Evolutionary conservation across 2,888 invertebrate genomes (phyloP), one percentile per base, ranked within the genome.

Genomic region (Cremastobaeus sp.): DNA sequence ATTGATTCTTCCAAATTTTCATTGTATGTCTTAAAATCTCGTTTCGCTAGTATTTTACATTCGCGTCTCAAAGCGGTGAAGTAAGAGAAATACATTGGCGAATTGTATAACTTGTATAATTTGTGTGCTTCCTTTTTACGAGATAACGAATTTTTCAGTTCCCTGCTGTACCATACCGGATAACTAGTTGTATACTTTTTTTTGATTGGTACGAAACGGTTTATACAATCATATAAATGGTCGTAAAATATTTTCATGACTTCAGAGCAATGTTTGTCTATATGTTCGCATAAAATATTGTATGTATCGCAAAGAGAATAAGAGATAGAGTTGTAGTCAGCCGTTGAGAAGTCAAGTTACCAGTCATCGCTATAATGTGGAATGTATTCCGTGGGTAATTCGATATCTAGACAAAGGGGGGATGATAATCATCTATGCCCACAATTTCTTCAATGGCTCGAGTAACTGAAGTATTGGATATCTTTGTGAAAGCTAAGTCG

Each of bases 381-480:
- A n/a, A n/a, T n/a, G n/a, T n/a, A n/a, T n/a, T n/a, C n/a, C n/a
- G n/a, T n/a, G n/a, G n/a, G n/a, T n/a, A n/a, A n/a, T n/a, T n/a
- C n/a, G n/a, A n/a, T n/a, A n/a, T n/a, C n/a, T n/a, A n/a, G n/a
- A n/a, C n/a, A n/a, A n/a, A n/a, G n/a, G 37, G 1, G 2, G 37
- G 37, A 8, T 43, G 25, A 12, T 43, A 20, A 21, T 20, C 17
- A 17, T 37, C 17, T 3, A 15, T 17, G 9, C 8, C 8, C 17
- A 37, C 37, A 37, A 37, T 37, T 34, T 34, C 12, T 12, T 12
- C 12, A 34, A 34, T 34, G n/a, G n/a, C n/a, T n/a, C n/a, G n/a
- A n/a, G n/a, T n/a, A n/a, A n/a, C n/a, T n/a, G n/a, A n/a, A n/a
- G 14, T 12, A 34, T 34, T 14, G 14, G 12, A 34, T 34, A 8